These are phyloP conservation scores for Lasioglossum malachurum DNA, from an alignment of 2,888 invertebrate genomes.

Conservation along the genomic window DNA sequence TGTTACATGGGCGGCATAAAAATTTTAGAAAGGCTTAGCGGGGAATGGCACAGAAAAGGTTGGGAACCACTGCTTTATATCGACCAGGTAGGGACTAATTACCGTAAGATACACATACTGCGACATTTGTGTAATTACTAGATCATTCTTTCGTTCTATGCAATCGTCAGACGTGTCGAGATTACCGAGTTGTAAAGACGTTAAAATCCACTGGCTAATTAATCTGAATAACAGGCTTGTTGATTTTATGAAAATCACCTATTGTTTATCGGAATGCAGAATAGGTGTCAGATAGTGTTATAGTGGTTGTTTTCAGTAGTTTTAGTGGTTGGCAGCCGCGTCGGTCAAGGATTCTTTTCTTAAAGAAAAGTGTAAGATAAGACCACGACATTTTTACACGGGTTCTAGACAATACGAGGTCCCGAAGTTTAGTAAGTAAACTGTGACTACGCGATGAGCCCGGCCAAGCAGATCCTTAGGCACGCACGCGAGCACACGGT, in stretches of 20 bases:
- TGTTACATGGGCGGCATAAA: too few relatives aligned
- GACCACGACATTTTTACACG: conserved; percentile 28
- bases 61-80: too few relatives aligned
- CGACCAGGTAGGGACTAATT: too few relatives aligned
- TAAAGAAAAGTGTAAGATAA: conserved; percentile 10
- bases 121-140: too few relatives aligned
- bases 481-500: conserved; percentile 79
- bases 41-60: too few relatives aligned
- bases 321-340: background rate
- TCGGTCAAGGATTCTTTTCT: background rate
- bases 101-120: too few relatives aligned
- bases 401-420: background rate
- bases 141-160: too few relatives aligned
- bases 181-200: too few relatives aligned
- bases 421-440: conserved; percentile 73
- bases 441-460: conserved; percentile 60
- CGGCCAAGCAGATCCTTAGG: conserved; percentile 73
- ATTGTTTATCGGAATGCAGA: background rate
- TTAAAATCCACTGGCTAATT: too few relatives aligned
- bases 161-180: too few relatives aligned
- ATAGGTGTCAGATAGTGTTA: background rate
- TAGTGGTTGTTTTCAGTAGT: too few relatives aligned
- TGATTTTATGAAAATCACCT: background rate
- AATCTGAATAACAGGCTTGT: background rate
- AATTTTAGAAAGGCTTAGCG: too few relatives aligned